phyloP scores from a whole-genome alignment of 2,113 vertebrate species.

The Isichthys henryi region DNA sequence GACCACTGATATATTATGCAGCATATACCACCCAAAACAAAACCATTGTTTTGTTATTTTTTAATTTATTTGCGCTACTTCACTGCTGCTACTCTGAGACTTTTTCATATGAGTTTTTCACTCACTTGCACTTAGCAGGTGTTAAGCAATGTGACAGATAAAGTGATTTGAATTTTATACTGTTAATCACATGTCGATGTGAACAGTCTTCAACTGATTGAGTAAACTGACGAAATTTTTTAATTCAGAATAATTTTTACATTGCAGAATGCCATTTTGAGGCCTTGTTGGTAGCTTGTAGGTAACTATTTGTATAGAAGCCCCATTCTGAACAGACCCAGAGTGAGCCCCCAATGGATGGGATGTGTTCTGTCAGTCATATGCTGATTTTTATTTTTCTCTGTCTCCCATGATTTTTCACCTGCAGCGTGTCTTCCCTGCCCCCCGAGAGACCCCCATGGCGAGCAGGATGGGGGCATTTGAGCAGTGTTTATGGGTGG shows the following conservation, averaged over 20 bases:
- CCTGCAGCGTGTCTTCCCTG: not conserved
- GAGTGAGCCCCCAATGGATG: not conserved
- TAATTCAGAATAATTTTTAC: not conserved
- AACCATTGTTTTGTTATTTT: not conserved
- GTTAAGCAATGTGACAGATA: not conserved
- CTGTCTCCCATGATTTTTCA: not conserved
- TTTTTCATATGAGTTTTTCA: not conserved
- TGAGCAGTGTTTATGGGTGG: slow-evolving; percentile 1
- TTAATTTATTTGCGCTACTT: not conserved
- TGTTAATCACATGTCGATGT: not conserved
- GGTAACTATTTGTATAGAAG: not conserved
- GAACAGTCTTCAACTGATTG: not conserved
- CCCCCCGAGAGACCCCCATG: slow-evolving; percentile 3
- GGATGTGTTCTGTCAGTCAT: not conserved
- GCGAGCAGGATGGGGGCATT: not conserved
- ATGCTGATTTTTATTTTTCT: not conserved
- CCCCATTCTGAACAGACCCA: not conserved
- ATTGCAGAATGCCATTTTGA: not conserved
- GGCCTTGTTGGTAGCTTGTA: not conserved
- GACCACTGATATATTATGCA: not conserved
- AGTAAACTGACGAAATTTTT: not conserved
- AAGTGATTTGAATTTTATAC: not conserved
- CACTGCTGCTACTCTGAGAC: not conserved
- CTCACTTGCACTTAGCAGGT: not conserved
- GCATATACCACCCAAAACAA: not conserved